These are phyloP conservation scores for Tinea semifulvella DNA, from an alignment of 2,888 invertebrate genomes.

Conservation along the genomic window DNA sequence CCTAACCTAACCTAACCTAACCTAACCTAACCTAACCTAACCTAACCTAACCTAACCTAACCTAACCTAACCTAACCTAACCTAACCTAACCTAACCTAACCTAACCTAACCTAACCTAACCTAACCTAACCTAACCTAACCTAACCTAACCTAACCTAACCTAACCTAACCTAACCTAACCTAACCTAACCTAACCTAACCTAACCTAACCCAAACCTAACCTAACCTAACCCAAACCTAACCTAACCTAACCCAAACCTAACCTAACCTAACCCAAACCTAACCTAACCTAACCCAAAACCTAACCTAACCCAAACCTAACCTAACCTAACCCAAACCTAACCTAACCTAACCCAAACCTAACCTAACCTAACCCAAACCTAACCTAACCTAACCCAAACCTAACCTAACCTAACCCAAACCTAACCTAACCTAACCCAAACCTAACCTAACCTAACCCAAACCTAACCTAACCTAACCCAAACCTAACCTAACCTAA, in stretches of 20 bases:
- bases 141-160: slow-evolving; percentile 19
- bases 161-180: slow-evolving; percentile 16
- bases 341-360: slow-evolving; percentile 14
- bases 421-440: slow-evolving; percentile 15
- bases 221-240: slow-evolving; percentile 11
- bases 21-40: slow-evolving; percentile 21
- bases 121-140: slow-evolving; percentile 18
- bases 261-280: slow-evolving; percentile 13
- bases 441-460: slow-evolving; percentile 16
- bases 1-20: slow-evolving; percentile 23
- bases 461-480: slow-evolving; percentile 15
- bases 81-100: slow-evolving; percentile 15
- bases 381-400: slow-evolving; percentile 16
- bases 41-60: slow-evolving; percentile 21
- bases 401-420: slow-evolving; percentile 15
- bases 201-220: slow-evolving; percentile 13
- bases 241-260: slow-evolving; percentile 12
- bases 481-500: slow-evolving; percentile 20
- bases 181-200: slow-evolving; percentile 11
- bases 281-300: slow-evolving; percentile 18
- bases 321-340: slow-evolving; percentile 12
- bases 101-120: slow-evolving; percentile 16
- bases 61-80: slow-evolving; percentile 18
- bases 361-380: slow-evolving; percentile 15
- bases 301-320: slow-evolving; percentile 16